Evolutionary conservation across 2,797 vertebrate genomes (phyloP).

Genomic region (Eleutherodactylus coqui): DNA sequence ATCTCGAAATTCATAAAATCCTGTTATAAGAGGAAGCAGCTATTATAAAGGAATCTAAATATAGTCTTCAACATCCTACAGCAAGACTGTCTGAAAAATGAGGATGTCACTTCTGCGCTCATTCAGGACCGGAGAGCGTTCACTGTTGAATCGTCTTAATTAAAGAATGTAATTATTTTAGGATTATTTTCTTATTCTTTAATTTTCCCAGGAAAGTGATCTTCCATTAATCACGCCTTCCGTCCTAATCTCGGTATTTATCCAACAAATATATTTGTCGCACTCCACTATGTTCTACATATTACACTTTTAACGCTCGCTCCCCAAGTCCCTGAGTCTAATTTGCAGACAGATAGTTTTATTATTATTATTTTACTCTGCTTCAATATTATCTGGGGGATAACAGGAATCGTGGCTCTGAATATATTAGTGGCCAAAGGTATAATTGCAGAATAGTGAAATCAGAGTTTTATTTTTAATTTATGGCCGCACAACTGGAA

Average conservation of each 20-base stretch:
- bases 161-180: slow-evolving; percentile 45
- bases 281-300: slow-evolving; percentile 21
- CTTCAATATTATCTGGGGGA: background rate
- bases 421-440: background rate
- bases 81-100: slow-evolving; percentile 34
- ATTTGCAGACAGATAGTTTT: slow-evolving; percentile 7
- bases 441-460: background rate
- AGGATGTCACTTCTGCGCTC: slow-evolving; percentile 32
- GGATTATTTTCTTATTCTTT: slow-evolving; percentile 44
- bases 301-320: background rate
- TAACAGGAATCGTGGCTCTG: background rate
- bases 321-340: background rate
- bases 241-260: slow-evolving; percentile 29
- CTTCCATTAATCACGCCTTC: slow-evolving; percentile 25
- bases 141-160: slow-evolving; percentile 41
- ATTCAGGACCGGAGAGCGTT: slow-evolving; percentile 8
- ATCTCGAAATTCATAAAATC: background rate
- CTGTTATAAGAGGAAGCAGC: background rate
- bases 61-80: slow-evolving; percentile 36
- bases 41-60: slow-evolving; percentile 27
- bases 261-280: slow-evolving; percentile 36
- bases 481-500: background rate
- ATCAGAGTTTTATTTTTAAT: background rate
- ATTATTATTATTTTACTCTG: background rate
- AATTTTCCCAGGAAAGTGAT: slow-evolving; percentile 36